Conservation (phyloP, 2,113 vertebrate genomes). For the Crotalus helleri region DNA sequence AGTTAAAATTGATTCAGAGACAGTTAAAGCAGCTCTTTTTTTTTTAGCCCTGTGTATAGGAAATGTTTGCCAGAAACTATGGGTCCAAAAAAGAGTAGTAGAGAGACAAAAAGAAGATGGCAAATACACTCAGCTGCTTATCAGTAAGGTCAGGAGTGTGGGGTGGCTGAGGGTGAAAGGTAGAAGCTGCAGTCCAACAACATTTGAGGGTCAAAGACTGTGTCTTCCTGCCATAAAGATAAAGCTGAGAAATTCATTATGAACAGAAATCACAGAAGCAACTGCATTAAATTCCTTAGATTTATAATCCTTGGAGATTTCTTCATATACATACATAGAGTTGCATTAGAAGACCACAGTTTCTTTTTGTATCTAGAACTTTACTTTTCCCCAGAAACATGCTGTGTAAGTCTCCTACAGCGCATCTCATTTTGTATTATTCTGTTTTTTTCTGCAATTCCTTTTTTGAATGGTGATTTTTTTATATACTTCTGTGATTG, state of each 20-base stretch:
- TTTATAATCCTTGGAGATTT: not conserved
- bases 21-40: too few species aligned
- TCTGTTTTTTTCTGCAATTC: not conserved
- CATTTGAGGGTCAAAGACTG: not conserved
- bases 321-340: not conserved
- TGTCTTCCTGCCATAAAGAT: not conserved
- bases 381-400: not conserved
- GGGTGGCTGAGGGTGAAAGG: not conserved
- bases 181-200: not conserved
- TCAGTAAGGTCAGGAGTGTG: not conserved
- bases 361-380: not conserved
- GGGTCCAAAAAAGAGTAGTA: not conserved
- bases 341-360: not conserved
- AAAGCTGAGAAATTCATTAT: not conserved
- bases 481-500: not conserved
- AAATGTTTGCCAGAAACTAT: not conserved
- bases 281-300: not conserved
- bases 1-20: not conserved
- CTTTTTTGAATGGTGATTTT: conserved; percentile 1
- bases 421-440: not conserved
- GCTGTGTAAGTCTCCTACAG: not conserved
- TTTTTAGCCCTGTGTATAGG: too few species aligned
- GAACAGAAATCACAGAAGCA: not conserved
- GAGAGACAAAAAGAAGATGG: not conserved
- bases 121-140: not conserved